These are phyloP conservation scores for Adelges cooleyi DNA, from an alignment of 1,140 invertebrate genomes.

Conservation along the genomic window DNA sequence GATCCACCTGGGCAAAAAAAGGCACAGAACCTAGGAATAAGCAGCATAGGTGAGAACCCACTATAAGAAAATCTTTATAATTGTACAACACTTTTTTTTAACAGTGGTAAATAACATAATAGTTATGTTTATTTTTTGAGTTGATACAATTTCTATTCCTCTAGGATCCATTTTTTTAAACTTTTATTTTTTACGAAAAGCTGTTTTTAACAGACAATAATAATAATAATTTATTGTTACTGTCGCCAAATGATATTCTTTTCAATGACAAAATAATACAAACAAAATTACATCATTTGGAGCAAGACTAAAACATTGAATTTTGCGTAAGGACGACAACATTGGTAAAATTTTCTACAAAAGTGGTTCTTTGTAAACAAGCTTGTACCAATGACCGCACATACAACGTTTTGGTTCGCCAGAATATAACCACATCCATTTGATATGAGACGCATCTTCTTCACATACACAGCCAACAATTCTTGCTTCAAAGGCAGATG, in stretches of 20 bases:
- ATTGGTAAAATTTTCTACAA: not conserved
- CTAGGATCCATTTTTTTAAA: not conserved
- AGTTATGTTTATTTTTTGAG: not conserved
- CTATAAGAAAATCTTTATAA: too few relatives aligned
- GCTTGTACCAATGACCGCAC: constrained; percentile 94
- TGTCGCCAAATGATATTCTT: not conserved
- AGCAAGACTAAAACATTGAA: constrained; percentile 11
- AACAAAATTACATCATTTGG: constrained; percentile 14
- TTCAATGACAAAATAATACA: constrained; percentile 18
- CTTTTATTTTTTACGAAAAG: not conserved
- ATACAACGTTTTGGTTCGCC: constrained; percentile 80
- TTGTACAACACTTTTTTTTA: too few relatives aligned
- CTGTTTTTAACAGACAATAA: not conserved
- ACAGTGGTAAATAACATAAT: too few relatives aligned
- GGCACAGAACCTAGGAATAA: too few relatives aligned
- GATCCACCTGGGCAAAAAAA: too few relatives aligned
- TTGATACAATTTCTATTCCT: not conserved
- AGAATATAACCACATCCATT: constrained; percentile 89
- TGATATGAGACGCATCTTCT: constrained; percentile 74
- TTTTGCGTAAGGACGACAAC: constrained; percentile 4
- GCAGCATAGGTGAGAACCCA: too few relatives aligned
- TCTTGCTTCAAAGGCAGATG: constrained; percentile 75
- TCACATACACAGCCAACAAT: constrained; percentile 94
- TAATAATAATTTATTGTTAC: constrained; percentile 6
- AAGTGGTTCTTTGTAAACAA: constrained; percentile 39